A percentile compares a stretch with the other conserved stretches of the same genome.
These are phyloP conservation scores for Timema cristinae DNA, from an alignment of 2,888 invertebrate genomes.

Conservation along the genomic window DNA sequence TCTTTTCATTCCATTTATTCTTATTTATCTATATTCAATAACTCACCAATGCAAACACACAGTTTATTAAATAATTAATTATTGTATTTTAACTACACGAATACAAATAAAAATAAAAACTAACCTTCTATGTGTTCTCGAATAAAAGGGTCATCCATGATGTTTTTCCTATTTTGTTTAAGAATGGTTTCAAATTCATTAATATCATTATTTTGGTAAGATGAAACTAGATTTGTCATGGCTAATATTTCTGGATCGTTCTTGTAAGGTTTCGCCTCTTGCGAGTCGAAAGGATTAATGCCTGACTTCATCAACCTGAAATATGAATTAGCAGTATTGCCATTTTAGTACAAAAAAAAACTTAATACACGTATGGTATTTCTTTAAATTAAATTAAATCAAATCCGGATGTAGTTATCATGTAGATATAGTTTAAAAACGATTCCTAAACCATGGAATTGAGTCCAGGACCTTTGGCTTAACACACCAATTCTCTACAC, in stretches of 20 bases:
- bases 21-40: too few species aligned
- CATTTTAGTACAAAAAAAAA: constrained; percentile 18
- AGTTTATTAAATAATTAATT: too few species aligned
- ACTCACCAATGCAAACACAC: too few species aligned
- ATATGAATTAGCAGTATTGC: constrained; percentile 22
- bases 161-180: constrained; percentile 87
- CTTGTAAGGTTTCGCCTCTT: constrained; percentile 99
- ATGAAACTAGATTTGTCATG: constrained; percentile 96
- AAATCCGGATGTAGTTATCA: background rate
- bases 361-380: too few species aligned
- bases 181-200: constrained; percentile 96
- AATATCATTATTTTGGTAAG: constrained; percentile 98
- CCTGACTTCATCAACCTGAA: constrained; percentile 96
- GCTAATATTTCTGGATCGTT: constrained; percentile 99
- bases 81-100: too few species aligned
- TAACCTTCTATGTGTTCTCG: constrained; percentile 93
- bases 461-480: too few species aligned
- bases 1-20: too few species aligned
- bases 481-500: too few species aligned
- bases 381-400: too few species aligned
- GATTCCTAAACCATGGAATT: too few species aligned
- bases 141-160: constrained; percentile 99
- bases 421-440: too few species aligned
- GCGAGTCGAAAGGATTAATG: constrained; percentile 99
- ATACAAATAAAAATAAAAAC: constrained; percentile 29